Base-by-base conservation (phyloP, 2,113 vertebrate genomes). In the Nerophis ophidion region DNA sequence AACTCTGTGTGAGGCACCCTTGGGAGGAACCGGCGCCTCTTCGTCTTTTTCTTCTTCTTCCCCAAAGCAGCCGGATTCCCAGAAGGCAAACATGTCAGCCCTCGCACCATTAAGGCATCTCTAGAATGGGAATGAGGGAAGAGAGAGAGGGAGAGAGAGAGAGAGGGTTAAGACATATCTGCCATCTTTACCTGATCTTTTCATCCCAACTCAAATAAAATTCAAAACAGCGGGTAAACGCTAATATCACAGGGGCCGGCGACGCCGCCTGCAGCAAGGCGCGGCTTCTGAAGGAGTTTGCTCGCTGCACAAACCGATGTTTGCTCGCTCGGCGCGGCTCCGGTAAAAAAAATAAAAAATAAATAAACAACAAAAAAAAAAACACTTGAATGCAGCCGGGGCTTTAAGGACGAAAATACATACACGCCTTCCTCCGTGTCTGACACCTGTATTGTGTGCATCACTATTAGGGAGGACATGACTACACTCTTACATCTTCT, bases 181-280 rank as follows among this genome's bases (percentile, higher is more conserved):
- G 71, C 61, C 8, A 34, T 55, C 7, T 40, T 19, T 44, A 10
- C 73, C 63, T 76, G 59, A 80, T 85, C 85, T 73, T 89, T 88
- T 88, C 78, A 89, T 89, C 80, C 78, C 72, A 83, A 87, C 83
- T 89, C 84, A 87, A 89, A 88, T 85, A 86, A 84, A 87, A 89
- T 80, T 81, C 78, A 70, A 85, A 88, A 83, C 77, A 82, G 81
- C 77, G 81, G 70, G 82, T 87, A 88, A 89, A 85, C 77, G 81
- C 70, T 80, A 78, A 86, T 84, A 89, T 89, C 88, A 89, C 86
- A 88, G 79, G 78, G 78, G 77, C 76, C 68, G 66, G 76, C 73
- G 77, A 79, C 58, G 57, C 59, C 33, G 88, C 90, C 90, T 90
- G 79, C 75, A 90, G 90, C 85, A 60, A 89, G 72, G 59, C 56